Evolutionary conservation across 1,140 invertebrate genomes (phyloP).

Genomic region (Drosophila cardini): DNA sequence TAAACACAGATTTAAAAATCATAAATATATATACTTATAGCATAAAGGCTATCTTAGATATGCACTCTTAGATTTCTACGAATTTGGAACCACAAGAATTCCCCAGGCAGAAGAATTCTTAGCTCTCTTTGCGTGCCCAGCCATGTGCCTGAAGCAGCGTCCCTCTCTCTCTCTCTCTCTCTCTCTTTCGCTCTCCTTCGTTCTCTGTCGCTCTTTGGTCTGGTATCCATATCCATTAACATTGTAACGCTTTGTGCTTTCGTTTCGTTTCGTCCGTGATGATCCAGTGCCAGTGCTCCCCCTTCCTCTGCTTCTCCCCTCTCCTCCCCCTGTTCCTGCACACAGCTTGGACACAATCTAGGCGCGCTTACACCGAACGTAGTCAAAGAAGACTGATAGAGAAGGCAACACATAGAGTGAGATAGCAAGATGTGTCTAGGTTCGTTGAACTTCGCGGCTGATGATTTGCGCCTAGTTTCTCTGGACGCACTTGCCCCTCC

Average conservation of each 20-base stretch:
- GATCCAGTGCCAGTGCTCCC: constrained; percentile 32
- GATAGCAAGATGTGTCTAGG: constrained; percentile 49
- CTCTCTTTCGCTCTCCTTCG: not conserved
- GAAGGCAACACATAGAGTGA: constrained; percentile 29
- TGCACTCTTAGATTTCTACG: constrained; percentile 4
- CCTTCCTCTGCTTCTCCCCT: not conserved
- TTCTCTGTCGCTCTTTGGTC: constrained; percentile 16
- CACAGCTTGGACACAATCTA: constrained; percentile 52
- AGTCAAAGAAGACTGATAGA: constrained; percentile 22
- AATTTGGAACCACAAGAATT: constrained; percentile 8
- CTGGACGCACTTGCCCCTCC: constrained; percentile 37
- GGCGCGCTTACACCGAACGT: constrained; percentile 35
- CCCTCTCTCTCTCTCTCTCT: not conserved
- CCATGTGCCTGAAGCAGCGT: constrained; percentile 4
- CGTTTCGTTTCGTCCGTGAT: constrained; percentile 52
- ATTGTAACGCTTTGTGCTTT: constrained; percentile 71
- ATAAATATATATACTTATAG: not conserved
- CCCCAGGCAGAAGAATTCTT: constrained; percentile 22
- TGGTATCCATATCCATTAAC: constrained; percentile 70
- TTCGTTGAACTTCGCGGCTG: constrained; percentile 72
- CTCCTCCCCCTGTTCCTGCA: not conserved
- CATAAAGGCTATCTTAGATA: not conserved
- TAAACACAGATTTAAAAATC: not conserved
- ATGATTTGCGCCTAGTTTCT: constrained; percentile 70
- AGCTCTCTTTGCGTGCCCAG: constrained; percentile 12